Percentiles rank a stretch among this genome's conserved stretches.
phyloP scores from a whole-genome alignment of 2,888 invertebrate genomes.

The Trachelus tabidus region DNA sequence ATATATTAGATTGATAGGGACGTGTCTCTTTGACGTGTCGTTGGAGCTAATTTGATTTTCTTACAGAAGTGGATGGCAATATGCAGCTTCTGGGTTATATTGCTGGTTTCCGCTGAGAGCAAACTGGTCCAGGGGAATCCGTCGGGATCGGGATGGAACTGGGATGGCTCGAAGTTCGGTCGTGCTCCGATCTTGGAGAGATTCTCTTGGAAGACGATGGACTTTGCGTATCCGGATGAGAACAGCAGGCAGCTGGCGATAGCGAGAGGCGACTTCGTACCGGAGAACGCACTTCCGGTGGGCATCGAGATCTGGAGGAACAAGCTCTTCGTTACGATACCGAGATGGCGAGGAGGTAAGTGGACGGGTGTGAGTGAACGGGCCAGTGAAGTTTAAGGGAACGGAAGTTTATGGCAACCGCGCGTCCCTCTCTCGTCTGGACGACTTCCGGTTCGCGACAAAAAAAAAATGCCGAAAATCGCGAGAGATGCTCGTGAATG shows the following conservation, averaged over 20 bases:
- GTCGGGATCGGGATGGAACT: slow-evolving; percentile 29
- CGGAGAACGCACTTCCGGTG: slow-evolving; percentile 83
- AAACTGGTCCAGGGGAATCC: neutral
- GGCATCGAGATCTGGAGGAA: slow-evolving; percentile 85
- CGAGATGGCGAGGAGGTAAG: slow-evolving; percentile 83
- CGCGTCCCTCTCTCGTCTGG: slow-evolving; percentile 48
- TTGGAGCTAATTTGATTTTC: neutral
- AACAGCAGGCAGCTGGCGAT: slow-evolving; percentile 74
- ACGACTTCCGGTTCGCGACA: slow-evolving; percentile 49
- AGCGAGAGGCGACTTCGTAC: slow-evolving; percentile 74
- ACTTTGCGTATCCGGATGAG: slow-evolving; percentile 79
- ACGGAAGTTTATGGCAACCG: neutral
- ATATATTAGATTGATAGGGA: neutral
- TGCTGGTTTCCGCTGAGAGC: neutral
- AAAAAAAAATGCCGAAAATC: slow-evolving; percentile 2
- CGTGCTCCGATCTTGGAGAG: slow-evolving; percentile 73
- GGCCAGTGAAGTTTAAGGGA: neutral
- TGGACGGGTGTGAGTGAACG: slow-evolving; percentile 15
- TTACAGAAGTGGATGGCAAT: neutral
- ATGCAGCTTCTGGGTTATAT: neutral
- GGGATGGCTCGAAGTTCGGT: slow-evolving; percentile 47
- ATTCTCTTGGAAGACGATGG: slow-evolving; percentile 81
- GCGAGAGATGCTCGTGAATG: slow-evolving; percentile 16
- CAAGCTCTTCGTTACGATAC: slow-evolving; percentile 85
- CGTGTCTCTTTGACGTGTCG: neutral